These are phyloP conservation scores for Platanista minor DNA, from an alignment of 2,113 vertebrate genomes.

Conservation along the genomic window DNA sequence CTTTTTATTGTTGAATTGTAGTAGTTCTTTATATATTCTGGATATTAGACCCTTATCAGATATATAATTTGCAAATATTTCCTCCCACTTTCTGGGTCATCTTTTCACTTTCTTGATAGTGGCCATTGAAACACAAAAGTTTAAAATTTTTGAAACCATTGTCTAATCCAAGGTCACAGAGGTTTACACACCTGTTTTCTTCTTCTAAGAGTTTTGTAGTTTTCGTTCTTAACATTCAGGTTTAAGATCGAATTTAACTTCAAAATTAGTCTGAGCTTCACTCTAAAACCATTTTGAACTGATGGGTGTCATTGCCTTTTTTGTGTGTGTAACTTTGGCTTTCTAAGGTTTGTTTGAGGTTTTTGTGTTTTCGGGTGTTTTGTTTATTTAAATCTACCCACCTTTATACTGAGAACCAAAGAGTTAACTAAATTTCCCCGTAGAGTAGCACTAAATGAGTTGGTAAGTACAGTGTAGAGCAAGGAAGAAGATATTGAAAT, in stretches of 20 bases:
- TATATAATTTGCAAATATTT: neutral
- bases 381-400: constrained; percentile 13
- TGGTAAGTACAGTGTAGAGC: neutral
- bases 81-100: neutral
- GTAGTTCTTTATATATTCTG: neutral
- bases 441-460: neutral
- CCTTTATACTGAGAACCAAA: neutral
- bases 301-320: neutral
- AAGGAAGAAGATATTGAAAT: neutral
- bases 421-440: neutral
- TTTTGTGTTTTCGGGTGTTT: neutral
- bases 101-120: constrained; percentile 1
- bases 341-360: neutral
- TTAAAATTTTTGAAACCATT: neutral
- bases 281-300: neutral
- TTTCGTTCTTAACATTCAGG: neutral
- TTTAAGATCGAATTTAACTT: constrained; percentile 17
- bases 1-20: neutral
- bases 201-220: neutral
- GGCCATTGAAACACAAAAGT: neutral
- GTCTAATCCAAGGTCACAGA: neutral
- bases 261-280: neutral
- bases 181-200: neutral
- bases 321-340: constrained; percentile 12
- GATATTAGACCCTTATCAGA: neutral